These are phyloP conservation scores for Meghimatium bilineatum DNA, from an alignment of 2,888 invertebrate species.

Conservation along the genomic window DNA sequence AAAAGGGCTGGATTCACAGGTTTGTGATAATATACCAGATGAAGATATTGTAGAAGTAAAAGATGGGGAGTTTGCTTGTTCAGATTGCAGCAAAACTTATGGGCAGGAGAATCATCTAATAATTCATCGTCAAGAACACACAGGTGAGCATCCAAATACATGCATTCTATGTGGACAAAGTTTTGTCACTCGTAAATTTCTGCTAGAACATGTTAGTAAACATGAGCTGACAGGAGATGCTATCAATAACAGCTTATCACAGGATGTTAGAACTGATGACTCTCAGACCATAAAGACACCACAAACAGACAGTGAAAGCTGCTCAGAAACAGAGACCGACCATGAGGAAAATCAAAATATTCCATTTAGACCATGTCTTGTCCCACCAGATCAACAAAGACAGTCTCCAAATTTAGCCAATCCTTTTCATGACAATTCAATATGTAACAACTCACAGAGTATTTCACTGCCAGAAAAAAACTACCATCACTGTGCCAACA, in stretches of 20 bases:
- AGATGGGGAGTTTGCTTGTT: conserved; percentile 33
- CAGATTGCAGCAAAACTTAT: conserved; percentile 39
- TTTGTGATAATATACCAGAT: conserved; percentile 44
- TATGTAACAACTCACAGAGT: neutral
- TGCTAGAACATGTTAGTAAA: conserved; percentile 50
- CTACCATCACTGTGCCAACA: neutral
- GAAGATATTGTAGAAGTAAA: conserved; percentile 43
- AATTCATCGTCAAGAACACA: conserved; percentile 36
- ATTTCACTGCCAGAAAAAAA: too few relatives aligned
- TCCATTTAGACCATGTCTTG: neutral
- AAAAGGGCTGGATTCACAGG: conserved; percentile 44
- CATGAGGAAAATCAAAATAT: conserved; percentile 8
- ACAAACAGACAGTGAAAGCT: conserved; percentile 15
- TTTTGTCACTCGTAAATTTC: conserved; percentile 34
- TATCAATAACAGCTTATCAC: neutral
- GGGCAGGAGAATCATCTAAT: conserved; percentile 33
- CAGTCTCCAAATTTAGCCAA: neutral
- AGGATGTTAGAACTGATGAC: neutral
- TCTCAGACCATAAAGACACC: neutral
- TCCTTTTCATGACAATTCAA: neutral
- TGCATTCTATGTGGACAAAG: conserved; percentile 50
- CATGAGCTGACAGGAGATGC: conserved; percentile 48
- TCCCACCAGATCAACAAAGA: neutral
- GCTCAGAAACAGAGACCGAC: conserved; percentile 31
- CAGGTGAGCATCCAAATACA: conserved; percentile 42